Percentiles rank a stretch among this genome's conserved stretches.
These are phyloP conservation scores for Heptranchias perlo DNA, from an alignment of 2,113 vertebrate species.

Conservation along the genomic window DNA sequence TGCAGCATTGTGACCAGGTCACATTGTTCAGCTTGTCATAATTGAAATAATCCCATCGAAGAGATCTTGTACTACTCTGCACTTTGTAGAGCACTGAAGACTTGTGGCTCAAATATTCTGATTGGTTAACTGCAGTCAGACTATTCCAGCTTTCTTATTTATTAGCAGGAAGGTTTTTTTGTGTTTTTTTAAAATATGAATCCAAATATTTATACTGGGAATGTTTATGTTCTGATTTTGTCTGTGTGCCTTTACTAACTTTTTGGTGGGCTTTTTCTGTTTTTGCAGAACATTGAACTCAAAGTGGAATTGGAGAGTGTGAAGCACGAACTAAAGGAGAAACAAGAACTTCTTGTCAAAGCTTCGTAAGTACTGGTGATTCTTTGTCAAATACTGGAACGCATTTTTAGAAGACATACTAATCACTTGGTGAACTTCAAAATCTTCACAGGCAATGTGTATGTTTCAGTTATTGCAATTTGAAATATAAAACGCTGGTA, in stretches of 20 bases:
- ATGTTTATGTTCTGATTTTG: not conserved
- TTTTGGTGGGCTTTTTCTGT: slow-evolving; percentile 21
- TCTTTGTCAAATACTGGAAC: not conserved
- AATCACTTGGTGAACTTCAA: not conserved
- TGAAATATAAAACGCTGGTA: not conserved
- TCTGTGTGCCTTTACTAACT: not conserved
- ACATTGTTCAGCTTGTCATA: not conserved
- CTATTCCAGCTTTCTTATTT: not conserved
- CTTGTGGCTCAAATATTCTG: not conserved
- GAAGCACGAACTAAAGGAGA: slow-evolving; percentile 83
- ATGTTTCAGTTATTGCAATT: not conserved
- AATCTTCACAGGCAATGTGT: not conserved
- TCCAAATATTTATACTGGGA: not conserved
- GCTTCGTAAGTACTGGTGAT: slow-evolving; percentile 76
- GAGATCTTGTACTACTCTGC: not conserved
- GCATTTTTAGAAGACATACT: not conserved
- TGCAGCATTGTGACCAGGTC: not conserved
- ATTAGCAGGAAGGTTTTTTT: not conserved
- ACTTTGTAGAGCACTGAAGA: not conserved
- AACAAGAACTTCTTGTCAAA: slow-evolving; percentile 84
- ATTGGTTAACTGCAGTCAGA: not conserved
- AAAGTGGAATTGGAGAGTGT: slow-evolving; percentile 93
- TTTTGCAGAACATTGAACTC: slow-evolving; percentile 87
- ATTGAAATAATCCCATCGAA: not conserved
- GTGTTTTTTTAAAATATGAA: not conserved